Percentiles rank a stretch among this genome's conserved stretches.
Evolutionary conservation across 2,113 vertebrate species (phyloP).

Genomic region (Antennarius striatus): DNA sequence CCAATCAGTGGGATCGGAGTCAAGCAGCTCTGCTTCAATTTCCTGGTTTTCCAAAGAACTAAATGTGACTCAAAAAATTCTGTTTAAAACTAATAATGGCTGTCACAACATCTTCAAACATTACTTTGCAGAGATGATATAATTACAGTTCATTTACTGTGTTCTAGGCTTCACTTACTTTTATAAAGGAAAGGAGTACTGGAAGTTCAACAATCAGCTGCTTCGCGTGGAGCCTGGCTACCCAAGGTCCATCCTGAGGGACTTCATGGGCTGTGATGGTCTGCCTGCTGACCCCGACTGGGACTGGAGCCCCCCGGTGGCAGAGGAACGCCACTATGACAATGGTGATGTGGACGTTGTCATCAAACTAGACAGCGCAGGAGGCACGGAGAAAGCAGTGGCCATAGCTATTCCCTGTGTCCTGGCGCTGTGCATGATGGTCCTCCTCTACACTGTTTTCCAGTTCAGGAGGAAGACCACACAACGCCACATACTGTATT

Average conservation of each 20-base stretch:
- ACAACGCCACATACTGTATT: conserved; percentile 99
- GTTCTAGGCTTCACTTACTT: conserved; percentile 95
- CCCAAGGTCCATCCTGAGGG: conserved; percentile 95
- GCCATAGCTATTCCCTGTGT: conserved; percentile 98
- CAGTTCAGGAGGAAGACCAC: conserved; percentile 99
- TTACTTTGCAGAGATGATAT: background rate
- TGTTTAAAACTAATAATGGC: too few relatives aligned
- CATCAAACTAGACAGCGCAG: conserved; percentile 95
- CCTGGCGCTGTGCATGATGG: conserved; percentile 97
- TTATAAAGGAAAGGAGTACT: conserved; percentile 99
- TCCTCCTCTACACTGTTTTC: conserved; percentile 98
- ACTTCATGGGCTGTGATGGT: conserved; percentile 98
- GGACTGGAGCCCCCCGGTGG: conserved; percentile 76
- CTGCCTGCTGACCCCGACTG: conserved; percentile 83
- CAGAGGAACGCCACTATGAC: conserved; percentile 86
- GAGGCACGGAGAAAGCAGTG: conserved; percentile 97
- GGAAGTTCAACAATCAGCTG: conserved; percentile 99
- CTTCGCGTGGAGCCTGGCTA: conserved; percentile 94
- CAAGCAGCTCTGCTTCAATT: background rate
- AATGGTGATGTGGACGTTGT: conserved; percentile 90
- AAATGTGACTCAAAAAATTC: too few relatives aligned
- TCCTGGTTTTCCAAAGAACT: too few relatives aligned
- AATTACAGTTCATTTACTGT: background rate
- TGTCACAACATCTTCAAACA: background rate
- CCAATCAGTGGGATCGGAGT: background rate